Conservation (phyloP, 1,140 invertebrate genomes). For the Diachasmimorpha longicaudata region DNA sequence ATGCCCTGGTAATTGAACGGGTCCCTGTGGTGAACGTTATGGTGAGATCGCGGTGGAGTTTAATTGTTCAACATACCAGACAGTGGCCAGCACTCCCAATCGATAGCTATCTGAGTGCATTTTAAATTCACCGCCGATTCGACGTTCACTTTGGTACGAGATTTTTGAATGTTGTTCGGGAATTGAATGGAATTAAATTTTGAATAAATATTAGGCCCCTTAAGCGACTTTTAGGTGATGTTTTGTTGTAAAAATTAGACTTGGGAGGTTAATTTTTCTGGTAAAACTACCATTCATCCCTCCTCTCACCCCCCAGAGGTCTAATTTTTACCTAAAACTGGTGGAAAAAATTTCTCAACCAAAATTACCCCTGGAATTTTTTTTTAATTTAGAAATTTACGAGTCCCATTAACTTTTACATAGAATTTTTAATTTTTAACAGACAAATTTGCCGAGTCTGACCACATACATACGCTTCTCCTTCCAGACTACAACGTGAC, state of each 20-base stretch:
- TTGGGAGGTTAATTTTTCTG: too few species aligned
- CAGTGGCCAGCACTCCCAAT: neutral
- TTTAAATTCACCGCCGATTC: neutral
- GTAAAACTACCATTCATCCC: too few species aligned
- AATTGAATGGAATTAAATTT: neutral
- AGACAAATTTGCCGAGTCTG: neutral
- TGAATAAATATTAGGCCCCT: too few species aligned
- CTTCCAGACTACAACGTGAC: neutral
- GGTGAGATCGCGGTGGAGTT: neutral
- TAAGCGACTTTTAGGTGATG: too few species aligned
- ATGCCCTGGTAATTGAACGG: neutral
- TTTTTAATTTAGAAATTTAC: too few species aligned
- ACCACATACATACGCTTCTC: neutral
- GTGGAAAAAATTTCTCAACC: too few species aligned
- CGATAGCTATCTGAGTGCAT: neutral
- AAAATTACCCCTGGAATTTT: too few species aligned
- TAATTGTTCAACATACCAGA: slow-evolving; percentile 9
- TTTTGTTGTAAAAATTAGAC: too few species aligned
- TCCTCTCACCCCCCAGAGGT: too few species aligned
- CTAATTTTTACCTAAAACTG: too few species aligned
- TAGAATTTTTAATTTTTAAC: too few species aligned
- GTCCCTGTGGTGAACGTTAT: neutral
- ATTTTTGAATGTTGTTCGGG: neutral
- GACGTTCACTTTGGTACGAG: neutral
- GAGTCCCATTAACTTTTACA: too few species aligned